A percentile compares a stretch with the other conserved stretches of the same genome.
phyloP scores from a whole-genome alignment of 2,888 invertebrate genomes.

The Trichopria drosophilae region DNA sequence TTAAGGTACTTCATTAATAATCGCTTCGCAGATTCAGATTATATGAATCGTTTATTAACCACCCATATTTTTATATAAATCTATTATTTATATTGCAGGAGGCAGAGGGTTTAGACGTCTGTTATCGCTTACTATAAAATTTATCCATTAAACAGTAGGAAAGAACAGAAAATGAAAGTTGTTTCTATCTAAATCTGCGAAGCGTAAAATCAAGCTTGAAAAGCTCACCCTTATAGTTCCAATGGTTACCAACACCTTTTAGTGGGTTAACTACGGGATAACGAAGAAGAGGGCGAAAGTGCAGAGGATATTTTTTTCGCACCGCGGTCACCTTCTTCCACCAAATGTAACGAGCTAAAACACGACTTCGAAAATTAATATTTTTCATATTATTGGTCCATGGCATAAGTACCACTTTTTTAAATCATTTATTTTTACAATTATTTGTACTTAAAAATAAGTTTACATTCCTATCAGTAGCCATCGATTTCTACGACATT shows the following conservation, averaged over 20 bases:
- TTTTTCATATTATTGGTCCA: no score
- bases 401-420: no score
- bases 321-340: slow-evolving; percentile 45
- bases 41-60: background rate
- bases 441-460: no score
- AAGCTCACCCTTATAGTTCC: slow-evolving; percentile 54
- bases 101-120: no score
- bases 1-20: background rate
- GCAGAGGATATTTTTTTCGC: slow-evolving; percentile 42
- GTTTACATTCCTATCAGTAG: no score
- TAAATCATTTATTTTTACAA: no score
- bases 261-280: slow-evolving; percentile 45
- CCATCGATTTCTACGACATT: no score
- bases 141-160: no score
- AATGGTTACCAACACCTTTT: slow-evolving; percentile 47
- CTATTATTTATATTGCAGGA: no score
- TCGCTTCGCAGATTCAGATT: slow-evolving; percentile 42
- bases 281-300: slow-evolving; percentile 44
- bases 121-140: no score
- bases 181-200: slow-evolving; percentile 42
- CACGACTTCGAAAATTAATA: slow-evolving; percentile 40
- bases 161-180: no score
- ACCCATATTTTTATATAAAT: no score
- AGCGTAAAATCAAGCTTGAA: slow-evolving; percentile 37
- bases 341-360: slow-evolving; percentile 56